A percentile compares a stretch with the other conserved stretches of the same genome.
These are phyloP conservation scores for Nothocercus nigrocapillus DNA, from an alignment of 2,113 vertebrate species.

Conservation along the genomic window DNA sequence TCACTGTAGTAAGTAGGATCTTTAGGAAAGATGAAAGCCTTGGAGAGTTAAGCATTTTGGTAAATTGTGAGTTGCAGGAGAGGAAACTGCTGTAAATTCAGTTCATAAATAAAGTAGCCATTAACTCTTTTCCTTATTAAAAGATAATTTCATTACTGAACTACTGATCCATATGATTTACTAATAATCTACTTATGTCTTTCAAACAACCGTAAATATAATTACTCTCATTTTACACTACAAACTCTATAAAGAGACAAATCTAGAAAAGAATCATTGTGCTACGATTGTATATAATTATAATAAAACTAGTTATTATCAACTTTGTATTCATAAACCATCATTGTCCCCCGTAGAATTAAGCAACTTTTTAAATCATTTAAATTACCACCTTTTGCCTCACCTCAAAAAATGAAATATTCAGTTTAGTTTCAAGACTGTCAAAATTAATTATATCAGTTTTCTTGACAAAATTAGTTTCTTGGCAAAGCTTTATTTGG, in stretches of 20 bases:
- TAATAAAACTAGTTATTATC: background rate
- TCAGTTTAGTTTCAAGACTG: background rate
- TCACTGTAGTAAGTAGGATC: background rate
- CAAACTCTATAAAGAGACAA: background rate
- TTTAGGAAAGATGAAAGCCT: background rate
- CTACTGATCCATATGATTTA: background rate
- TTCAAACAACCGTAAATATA: background rate
- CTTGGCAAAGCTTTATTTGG: background rate
- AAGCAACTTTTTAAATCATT: background rate
- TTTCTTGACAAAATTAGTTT: background rate
- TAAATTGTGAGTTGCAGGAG: background rate
- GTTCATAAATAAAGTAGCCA: background rate
- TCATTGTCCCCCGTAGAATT: background rate
- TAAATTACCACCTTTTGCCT: background rate
- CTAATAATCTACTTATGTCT: background rate
- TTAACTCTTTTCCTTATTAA: background rate
- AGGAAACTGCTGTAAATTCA: background rate
- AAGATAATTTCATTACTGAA: background rate
- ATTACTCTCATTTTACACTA: background rate
- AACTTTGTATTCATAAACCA: background rate
- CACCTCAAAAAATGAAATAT: background rate
- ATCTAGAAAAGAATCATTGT: background rate
- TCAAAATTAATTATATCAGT: background rate
- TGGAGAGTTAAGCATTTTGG: background rate
- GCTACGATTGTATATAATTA: background rate